Conservation (phyloP, 2,113 vertebrate species). For the Tragelaphus scriptus region DNA sequence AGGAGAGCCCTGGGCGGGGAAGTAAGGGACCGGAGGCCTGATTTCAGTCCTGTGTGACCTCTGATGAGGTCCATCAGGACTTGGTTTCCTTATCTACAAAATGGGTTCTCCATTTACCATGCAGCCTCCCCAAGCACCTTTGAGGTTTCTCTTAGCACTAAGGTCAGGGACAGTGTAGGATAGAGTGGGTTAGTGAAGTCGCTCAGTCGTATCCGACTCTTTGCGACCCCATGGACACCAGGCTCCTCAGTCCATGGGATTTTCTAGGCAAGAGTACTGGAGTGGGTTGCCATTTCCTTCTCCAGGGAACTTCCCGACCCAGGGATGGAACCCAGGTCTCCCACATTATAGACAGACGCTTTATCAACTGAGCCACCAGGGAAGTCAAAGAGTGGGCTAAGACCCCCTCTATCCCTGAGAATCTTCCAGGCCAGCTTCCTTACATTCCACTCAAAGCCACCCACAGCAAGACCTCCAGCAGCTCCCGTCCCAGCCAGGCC, state of each 20-base stretch:
- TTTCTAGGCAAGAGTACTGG: too few species aligned
- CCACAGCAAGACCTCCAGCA: constrained; percentile 92
- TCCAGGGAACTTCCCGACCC: too few species aligned
- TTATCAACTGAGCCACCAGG: too few species aligned
- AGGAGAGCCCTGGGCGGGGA: neutral
- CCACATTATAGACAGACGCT: too few species aligned
- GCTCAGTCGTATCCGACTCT: too few species aligned
- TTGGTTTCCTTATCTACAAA: neutral
- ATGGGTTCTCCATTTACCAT: neutral
- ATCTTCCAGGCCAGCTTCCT: constrained; percentile 53
- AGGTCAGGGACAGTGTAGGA: neutral
- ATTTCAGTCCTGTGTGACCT: neutral
- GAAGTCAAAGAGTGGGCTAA: neutral
- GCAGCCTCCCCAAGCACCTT: neutral
- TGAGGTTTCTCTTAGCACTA: neutral
- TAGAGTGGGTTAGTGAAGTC: too few species aligned
- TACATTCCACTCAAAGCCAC: constrained; percentile 96
- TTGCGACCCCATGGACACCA: too few species aligned
- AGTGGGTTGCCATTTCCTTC: too few species aligned
- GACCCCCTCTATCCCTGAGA: neutral
- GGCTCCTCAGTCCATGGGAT: too few species aligned
- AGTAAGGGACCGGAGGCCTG: neutral
- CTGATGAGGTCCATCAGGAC: neutral
- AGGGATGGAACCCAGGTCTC: too few species aligned
- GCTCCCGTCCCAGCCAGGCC: constrained; percentile 94